Conservation (phyloP, 2,113 vertebrate genomes). For the Typhlomys cinereus region DNA sequence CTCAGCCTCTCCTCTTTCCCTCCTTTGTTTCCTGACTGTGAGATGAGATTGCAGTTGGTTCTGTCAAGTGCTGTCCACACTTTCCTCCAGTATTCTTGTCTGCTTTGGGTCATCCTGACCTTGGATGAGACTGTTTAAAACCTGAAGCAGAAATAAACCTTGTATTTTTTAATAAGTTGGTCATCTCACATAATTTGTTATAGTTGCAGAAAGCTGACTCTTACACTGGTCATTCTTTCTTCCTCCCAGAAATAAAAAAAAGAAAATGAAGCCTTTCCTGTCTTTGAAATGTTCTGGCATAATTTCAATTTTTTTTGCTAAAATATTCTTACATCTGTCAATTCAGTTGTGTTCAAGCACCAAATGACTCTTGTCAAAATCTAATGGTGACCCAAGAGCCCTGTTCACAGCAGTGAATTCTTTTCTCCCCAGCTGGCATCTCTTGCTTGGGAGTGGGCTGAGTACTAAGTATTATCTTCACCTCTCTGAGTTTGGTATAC, state of each 20-base stretch:
- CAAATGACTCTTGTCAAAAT: background rate
- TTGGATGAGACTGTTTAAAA: background rate
- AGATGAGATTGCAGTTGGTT: background rate
- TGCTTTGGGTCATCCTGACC: background rate
- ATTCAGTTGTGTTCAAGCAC: background rate
- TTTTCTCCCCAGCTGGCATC: background rate
- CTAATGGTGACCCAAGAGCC: background rate
- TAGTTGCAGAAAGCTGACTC: background rate
- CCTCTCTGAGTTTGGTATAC: background rate
- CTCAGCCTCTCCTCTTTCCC: background rate
- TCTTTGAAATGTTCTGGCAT: background rate
- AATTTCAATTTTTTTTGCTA: background rate
- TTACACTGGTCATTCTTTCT: background rate
- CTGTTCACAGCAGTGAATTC: background rate
- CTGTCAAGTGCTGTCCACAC: background rate
- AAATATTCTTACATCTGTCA: background rate
- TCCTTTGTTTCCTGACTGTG: background rate
- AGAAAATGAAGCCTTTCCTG: background rate
- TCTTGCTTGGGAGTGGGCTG: background rate
- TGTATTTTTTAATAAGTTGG: background rate
- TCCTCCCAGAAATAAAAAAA: background rate
- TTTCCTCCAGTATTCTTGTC: background rate
- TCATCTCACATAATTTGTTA: background rate
- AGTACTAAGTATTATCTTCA: background rate
- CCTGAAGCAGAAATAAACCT: background rate